Evolutionary conservation across 2,888 invertebrate species (phyloP).

Genomic region (Agonum fuliginosum): DNA sequence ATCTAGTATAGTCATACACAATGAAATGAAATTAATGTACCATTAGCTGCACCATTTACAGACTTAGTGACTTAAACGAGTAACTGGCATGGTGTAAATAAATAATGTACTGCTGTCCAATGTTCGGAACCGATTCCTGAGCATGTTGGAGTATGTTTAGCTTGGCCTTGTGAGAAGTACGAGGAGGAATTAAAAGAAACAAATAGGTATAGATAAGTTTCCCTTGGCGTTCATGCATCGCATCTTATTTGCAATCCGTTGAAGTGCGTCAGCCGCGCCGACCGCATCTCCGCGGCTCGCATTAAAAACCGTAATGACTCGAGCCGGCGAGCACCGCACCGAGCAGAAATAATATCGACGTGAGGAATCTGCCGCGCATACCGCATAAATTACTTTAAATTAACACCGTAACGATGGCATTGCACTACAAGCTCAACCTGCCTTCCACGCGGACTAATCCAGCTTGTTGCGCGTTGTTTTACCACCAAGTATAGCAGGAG

Average conservation of each 20-base stretch:
- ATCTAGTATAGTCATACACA: too few relatives aligned
- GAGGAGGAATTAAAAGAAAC: too few relatives aligned
- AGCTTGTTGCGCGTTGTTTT: background rate
- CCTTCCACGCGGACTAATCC: constrained; percentile 17
- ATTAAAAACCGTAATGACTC: constrained; percentile 57
- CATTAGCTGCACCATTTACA: too few relatives aligned
- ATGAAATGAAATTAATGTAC: too few relatives aligned
- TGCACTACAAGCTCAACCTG: constrained; percentile 44
- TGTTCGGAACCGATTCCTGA: too few relatives aligned
- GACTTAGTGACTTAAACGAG: too few relatives aligned
- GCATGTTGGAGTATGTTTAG: too few relatives aligned
- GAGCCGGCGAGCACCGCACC: constrained; percentile 54
- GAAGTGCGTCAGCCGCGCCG: constrained; percentile 32
- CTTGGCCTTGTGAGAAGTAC: too few relatives aligned
- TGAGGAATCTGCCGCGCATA: constrained; percentile 59
- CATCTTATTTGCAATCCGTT: constrained; percentile 35
- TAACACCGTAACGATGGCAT: constrained; percentile 60
- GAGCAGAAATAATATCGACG: constrained; percentile 59
- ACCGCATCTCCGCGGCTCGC: constrained; percentile 44
- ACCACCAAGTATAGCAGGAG: too few relatives aligned
- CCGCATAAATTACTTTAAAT: constrained; percentile 60
- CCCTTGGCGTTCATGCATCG: constrained; percentile 29
- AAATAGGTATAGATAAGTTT: too few relatives aligned
- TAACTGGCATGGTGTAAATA: too few relatives aligned
- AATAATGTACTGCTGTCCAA: too few relatives aligned